A percentile compares a stretch with the other conserved stretches of the same genome.
Conservation (phyloP, 2,113 vertebrate genomes). For the Phocoena sinus region DNA sequence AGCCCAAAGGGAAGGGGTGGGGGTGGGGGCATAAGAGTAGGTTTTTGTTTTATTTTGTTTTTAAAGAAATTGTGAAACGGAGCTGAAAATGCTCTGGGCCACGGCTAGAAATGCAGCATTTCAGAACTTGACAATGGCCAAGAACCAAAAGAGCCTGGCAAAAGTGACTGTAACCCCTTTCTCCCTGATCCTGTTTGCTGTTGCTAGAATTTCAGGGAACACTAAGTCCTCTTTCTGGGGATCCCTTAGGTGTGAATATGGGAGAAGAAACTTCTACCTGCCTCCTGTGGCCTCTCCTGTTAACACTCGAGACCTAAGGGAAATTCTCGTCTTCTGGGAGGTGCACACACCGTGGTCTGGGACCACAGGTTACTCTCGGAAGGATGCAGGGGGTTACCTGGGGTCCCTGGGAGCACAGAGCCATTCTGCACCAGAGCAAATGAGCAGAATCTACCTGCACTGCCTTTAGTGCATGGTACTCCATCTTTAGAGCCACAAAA, state of each 20-base stretch:
- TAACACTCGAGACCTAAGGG: neutral
- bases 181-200: neutral
- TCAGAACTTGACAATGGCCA: neutral
- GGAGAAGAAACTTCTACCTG: neutral
- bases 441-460: neutral
- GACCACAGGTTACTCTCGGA: neutral
- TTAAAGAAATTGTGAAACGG: slow-evolving; percentile 34
- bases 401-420: neutral
- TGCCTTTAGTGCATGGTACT: fast-evolving
- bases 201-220: neutral
- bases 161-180: neutral
- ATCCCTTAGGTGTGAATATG: neutral
- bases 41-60: neutral
- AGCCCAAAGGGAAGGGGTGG: slow-evolving; percentile 56
- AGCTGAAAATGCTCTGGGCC: neutral
- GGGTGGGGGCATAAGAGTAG: neutral
- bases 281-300: fast-evolving
- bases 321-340: neutral
- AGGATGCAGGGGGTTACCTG: neutral
- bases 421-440: neutral
- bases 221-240: neutral
- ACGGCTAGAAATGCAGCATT: neutral
- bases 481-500: neutral
- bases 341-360: fast-evolving
- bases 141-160: neutral